Conservation (phyloP, 2,113 vertebrate species). For the Rhinopomastus cyanomelas region DNA sequence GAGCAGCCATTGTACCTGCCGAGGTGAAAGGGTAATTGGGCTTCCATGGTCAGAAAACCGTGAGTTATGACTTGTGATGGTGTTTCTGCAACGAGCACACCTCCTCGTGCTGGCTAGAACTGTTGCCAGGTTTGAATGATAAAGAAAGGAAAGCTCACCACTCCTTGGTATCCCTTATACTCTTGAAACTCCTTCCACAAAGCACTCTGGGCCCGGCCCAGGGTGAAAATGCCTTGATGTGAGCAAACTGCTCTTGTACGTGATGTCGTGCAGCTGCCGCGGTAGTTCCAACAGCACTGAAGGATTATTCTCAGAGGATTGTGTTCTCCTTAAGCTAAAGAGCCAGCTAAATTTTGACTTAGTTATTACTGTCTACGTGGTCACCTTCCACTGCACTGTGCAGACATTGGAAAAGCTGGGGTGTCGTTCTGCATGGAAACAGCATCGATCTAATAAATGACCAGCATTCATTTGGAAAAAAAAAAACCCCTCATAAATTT, state of each 20-base stretch:
- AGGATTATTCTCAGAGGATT: background rate
- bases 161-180: background rate
- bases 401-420: background rate
- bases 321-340: conserved; percentile 2
- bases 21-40: background rate
- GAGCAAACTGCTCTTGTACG: background rate
- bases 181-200: background rate
- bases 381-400: background rate
- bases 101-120: background rate
- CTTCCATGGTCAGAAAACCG: conserved; percentile 30
- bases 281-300: background rate
- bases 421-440: background rate
- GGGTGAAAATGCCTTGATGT: background rate
- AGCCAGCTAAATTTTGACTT: background rate
- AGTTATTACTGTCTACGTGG: background rate
- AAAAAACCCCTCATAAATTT: conserved; percentile 4
- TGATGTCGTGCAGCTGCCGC: background rate
- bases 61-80: background rate
- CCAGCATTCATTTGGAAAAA: background rate
- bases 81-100: background rate
- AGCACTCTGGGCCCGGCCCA: background rate
- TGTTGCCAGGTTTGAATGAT: background rate
- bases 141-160: background rate
- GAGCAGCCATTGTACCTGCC: conserved; percentile 19
- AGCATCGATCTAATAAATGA: background rate